Base-by-base conservation (phyloP, 2,888 invertebrate species). In the Amiota communis region DNA sequence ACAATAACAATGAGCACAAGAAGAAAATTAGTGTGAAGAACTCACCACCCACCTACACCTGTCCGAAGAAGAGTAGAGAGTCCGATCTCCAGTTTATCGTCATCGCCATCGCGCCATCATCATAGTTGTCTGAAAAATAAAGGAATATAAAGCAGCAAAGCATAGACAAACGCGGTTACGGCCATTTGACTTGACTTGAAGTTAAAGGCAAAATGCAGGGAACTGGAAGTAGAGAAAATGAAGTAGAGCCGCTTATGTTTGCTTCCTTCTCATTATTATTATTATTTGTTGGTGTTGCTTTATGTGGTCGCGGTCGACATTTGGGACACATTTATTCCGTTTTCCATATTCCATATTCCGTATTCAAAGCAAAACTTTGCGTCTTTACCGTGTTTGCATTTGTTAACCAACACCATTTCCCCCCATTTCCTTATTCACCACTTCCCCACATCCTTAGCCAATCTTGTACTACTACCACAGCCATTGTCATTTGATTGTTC, bases 311-410 rank as follows among this genome's bases (percentile, higher is more conserved):
- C 76, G 74, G 67, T 70, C 74, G 79, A 78, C 85, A 85, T 87
- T 86, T 85, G 87, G 82, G 84, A 86, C 81, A 83, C 80, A 81
- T 86, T 84, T 82, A 84, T 36, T 36, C 36, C 82, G 80, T 80
- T 84, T 68, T 6, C 36, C 36, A 36, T 6, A 68, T 87, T 36
- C 36, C 6, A 36, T 36, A 68, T 87, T 85, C 81, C 77, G 83
- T 82, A 84, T 86, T 86, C 85, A 86, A 83, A 78, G 77, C 80
- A 79, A 83, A 87, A 87, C 82, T 81, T 85, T 85, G 74, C 68
- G 59, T 70, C 74, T 74, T 73, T 76, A 68, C 74, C 74, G 73
- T 74, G 74, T 73, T 76, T 73, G 72, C 67, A 65, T 48, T 65
- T 59, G 59, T 20, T 36, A 17, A 59, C 59, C 59, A 20, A 17